Conservation (phyloP, 2,888 invertebrate genomes). For the Drosophila neoperkinsi region DNA sequence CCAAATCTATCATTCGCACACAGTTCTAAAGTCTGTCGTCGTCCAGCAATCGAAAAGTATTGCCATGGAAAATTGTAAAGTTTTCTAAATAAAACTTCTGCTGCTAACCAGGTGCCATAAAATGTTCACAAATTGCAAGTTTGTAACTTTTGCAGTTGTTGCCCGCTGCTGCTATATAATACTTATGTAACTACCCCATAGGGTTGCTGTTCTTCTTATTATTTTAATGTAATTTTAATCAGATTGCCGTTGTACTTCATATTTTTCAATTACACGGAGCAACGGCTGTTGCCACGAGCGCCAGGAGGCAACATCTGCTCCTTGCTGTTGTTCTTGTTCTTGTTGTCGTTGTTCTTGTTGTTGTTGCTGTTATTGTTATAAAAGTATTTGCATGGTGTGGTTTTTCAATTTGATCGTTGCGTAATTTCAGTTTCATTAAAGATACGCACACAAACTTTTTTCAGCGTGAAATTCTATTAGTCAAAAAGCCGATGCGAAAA, state of each 20-base stretch:
- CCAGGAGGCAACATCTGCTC: slow-evolving; percentile 46
- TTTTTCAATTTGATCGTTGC: slow-evolving; percentile 70
- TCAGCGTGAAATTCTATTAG: slow-evolving; percentile 61
- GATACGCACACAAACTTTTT: slow-evolving; percentile 38
- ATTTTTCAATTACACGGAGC: slow-evolving; percentile 75
- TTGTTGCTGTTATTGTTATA: slow-evolving; percentile 27
- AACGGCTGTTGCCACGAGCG: slow-evolving; percentile 41
- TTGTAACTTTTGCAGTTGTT: slow-evolving; percentile 19
- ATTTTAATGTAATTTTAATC: slow-evolving; percentile 79
- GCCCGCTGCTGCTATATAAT: slow-evolving; percentile 3
- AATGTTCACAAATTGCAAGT: slow-evolving; percentile 58
- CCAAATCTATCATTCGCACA: background rate
- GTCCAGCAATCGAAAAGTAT: slow-evolving; percentile 44
- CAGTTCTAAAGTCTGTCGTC: background rate
- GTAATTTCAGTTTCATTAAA: slow-evolving; percentile 53
- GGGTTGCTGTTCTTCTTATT: slow-evolving; percentile 48
- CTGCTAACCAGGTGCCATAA: slow-evolving; percentile 38
- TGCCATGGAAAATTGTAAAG: slow-evolving; percentile 23
- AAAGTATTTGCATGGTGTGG: slow-evolving; percentile 56
- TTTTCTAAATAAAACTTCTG: slow-evolving; percentile 37
- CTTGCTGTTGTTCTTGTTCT: background rate
- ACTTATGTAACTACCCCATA: background rate
- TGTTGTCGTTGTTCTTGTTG: slow-evolving; percentile 8
- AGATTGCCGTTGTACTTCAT: slow-evolving; percentile 74
- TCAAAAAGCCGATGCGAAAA: slow-evolving; percentile 9